A percentile compares a stretch with the other conserved stretches of the same genome.
These are phyloP conservation scores for Myrmophylax atrothorax DNA, from an alignment of 2,113 vertebrate genomes.

Conservation along the genomic window DNA sequence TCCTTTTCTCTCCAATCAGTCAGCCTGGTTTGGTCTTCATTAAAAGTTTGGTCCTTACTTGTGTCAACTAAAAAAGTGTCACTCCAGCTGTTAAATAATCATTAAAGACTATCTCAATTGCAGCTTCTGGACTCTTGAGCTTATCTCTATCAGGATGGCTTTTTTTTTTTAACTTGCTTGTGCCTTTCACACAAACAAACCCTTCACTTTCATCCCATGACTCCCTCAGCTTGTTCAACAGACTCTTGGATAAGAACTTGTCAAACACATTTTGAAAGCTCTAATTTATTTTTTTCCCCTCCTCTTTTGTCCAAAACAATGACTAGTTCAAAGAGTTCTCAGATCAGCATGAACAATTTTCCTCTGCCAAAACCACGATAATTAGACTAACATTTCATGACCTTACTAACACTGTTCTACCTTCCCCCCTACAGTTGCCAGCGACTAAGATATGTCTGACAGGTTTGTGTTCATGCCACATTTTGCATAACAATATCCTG, in stretches of 20 bases:
- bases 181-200: not conserved
- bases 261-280: not conserved
- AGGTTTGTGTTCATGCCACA: not conserved
- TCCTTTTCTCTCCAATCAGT: not conserved
- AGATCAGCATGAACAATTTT: not conserved
- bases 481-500: not conserved
- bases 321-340: constrained; percentile 33
- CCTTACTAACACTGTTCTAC: not conserved
- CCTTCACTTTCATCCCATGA: not conserved
- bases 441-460: not conserved
- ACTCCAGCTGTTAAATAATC: not conserved
- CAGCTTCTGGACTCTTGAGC: not conserved
- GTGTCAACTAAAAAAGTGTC: not conserved
- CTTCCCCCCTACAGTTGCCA: not conserved
- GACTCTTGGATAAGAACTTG: not conserved
- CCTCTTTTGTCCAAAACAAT: not conserved
- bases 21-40: not conserved
- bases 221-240: not conserved
- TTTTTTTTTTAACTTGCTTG: rapidly evolving
- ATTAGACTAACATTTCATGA: constrained; percentile 38
- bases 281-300: not conserved
- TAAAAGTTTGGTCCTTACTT: not conserved
- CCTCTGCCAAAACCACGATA: not conserved
- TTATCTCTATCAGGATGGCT: not conserved
- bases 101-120: not conserved